phyloP scores from a whole-genome alignment of 2,113 vertebrate genomes.

The Chlorodrepanis virens region DNA sequence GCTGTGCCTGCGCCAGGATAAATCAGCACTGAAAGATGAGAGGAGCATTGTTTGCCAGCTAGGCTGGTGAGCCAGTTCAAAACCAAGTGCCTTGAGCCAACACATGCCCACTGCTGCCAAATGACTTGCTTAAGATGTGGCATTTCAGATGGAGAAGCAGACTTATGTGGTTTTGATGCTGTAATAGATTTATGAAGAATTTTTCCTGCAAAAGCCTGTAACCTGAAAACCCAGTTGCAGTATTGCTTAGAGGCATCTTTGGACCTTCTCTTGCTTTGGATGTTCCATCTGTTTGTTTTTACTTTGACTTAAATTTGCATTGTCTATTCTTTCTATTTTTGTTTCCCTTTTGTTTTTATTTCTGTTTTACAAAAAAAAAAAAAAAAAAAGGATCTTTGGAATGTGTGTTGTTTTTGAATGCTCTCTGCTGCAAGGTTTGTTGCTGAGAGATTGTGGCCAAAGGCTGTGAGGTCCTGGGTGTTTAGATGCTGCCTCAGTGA shows the following conservation, averaged over 20 bases:
- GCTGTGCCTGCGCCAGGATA: neutral
- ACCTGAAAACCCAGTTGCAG: neutral
- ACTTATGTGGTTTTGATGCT: neutral
- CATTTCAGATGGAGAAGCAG: neutral
- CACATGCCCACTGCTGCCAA: neutral
- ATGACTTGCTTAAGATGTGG: slow-evolving; percentile 19
- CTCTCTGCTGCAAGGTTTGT: neutral
- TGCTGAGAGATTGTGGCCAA: neutral
- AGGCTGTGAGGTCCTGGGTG: neutral
- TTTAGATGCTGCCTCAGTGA: neutral
- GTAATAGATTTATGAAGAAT: neutral
- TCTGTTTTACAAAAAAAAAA: neutral
- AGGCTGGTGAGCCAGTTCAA: neutral
- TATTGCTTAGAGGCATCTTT: neutral
- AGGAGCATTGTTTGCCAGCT: neutral
- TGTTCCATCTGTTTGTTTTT: neutral
- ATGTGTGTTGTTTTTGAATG: neutral
- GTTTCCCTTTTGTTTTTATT: neutral
- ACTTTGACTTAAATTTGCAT: neutral
- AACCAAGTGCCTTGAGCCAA: neutral
- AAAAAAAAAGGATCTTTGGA: neutral
- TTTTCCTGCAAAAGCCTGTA: neutral
- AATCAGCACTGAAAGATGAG: neutral
- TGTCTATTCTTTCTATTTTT: neutral
- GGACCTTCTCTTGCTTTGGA: neutral